Conservation (phyloP, 2,888 invertebrate species). For the Troides helena region DNA sequence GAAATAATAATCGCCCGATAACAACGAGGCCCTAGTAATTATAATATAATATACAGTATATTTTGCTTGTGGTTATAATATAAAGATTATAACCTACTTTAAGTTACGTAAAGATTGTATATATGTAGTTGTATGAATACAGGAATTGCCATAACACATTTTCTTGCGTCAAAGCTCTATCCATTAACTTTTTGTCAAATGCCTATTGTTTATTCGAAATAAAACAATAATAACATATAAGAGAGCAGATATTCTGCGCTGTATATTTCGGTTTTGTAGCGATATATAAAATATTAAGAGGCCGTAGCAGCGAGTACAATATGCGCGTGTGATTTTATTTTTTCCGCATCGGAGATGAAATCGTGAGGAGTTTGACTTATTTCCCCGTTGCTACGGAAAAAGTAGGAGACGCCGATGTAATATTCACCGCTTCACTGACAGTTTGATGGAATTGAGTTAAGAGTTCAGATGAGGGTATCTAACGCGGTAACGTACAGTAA, state of each 20-base stretch:
- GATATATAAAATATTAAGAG: slow-evolving; percentile 26
- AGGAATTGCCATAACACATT: too few relatives aligned
- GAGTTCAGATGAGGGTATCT: slow-evolving; percentile 28
- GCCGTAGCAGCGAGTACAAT: slow-evolving; percentile 24
- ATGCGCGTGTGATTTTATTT: slow-evolving; percentile 26
- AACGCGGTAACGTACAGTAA: slow-evolving; percentile 4
- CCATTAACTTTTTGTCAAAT: neutral
- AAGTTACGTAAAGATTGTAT: too few relatives aligned
- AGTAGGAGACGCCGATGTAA: slow-evolving; percentile 46
- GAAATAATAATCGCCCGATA: too few relatives aligned
- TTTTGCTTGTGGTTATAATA: too few relatives aligned
- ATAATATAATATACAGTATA: too few relatives aligned
- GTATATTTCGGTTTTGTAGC: slow-evolving; percentile 4
- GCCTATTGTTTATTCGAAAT: neutral
- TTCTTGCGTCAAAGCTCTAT: too few relatives aligned
- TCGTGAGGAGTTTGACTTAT: slow-evolving; percentile 51
- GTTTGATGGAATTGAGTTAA: slow-evolving; percentile 56
- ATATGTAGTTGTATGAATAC: too few relatives aligned
- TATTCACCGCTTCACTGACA: slow-evolving; percentile 58
- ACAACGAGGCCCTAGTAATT: too few relatives aligned
- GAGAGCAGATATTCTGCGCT: neutral
- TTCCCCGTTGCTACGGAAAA: slow-evolving; percentile 45
- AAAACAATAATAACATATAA: neutral
- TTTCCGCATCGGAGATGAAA: slow-evolving; percentile 27
- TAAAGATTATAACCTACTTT: too few relatives aligned